Evolutionary conservation across 2,888 invertebrate species (phyloP), one percentile per base, ranked within the genome.

Genomic region (Ichneumon xanthorius): DNA sequence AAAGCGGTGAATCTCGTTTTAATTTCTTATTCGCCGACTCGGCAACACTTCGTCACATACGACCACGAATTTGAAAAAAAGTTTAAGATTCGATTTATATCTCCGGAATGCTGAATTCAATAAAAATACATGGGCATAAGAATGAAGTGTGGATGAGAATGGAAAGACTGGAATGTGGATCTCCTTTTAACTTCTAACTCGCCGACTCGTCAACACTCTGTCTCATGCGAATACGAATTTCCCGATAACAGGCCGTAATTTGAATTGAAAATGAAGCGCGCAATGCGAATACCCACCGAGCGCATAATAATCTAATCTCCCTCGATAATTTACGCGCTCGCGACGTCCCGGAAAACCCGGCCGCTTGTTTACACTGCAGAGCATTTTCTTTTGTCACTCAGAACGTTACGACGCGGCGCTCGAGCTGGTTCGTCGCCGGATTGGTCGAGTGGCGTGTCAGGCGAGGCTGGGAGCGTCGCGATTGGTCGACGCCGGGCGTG

Each of bases 381-480:
- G 76, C 53, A 72, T 22, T 26, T 65, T 76, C 50, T 67, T 50
- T 68, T 77, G 58, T 77, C 77, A 72, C 19, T 30, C 7, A 1
- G 33, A 71, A 68, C 19, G 76, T 72, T 72, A 79, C 53, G 88
- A 88, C 89, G 85, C 88, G 88, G 89, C 86, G 89, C 90, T 90
- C 87, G 88, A 89, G 86, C 84, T 79, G 72, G 14, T 7, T 16
- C 37, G 37, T 40, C 9, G 7, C 30, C 80, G 40, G 91, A 93
- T 93, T 93, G 92, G 93, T 82, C 82, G 88, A 82, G 33, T 55
- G 45, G 61, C 81, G 85, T 77, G 90, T 93, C 93, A 93, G 92
- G 92, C 93, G 92, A 93, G 90, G 88, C 81, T 26, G 30, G 58
- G 82, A 11, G 22, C 48, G 61, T 58, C 76, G 40, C 77, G 88